Evolutionary conservation across 2,113 vertebrate genomes (phyloP).

Genomic region (Myrmecobius fasciatus): DNA sequence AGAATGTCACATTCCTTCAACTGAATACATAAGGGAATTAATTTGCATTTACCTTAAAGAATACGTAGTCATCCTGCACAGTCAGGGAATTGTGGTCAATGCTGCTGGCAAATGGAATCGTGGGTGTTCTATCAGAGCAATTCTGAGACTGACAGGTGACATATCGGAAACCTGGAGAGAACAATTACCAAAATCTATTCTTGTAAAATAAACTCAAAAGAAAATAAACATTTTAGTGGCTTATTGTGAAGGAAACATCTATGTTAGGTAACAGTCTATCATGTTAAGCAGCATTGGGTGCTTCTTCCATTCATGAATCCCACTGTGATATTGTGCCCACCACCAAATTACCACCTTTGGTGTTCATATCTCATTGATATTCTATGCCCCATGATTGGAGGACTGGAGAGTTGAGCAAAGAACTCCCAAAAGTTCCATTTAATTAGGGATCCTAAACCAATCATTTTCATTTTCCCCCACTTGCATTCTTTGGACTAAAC

Average conservation of each 20-base stretch:
- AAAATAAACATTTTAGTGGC: slow-evolving; percentile 59
- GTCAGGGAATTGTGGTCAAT: slow-evolving; percentile 92
- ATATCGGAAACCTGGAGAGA: slow-evolving; percentile 89
- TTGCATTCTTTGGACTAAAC: not conserved
- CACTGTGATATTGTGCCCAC: not conserved
- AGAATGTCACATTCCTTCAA: not conserved
- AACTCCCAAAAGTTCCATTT: not conserved
- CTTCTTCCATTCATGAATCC: not conserved
- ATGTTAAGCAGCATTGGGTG: not conserved
- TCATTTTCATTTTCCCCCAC: not conserved
- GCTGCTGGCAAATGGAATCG: slow-evolving; percentile 87
- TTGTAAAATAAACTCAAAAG: slow-evolving; percentile 57
- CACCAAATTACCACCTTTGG: no score
- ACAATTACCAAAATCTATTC: slow-evolving; percentile 52
- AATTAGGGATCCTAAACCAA: not conserved
- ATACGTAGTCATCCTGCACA: slow-evolving; percentile 95
- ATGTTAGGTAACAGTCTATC: not conserved
- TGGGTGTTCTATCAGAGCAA: slow-evolving; percentile 90
- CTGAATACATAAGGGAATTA: not conserved
- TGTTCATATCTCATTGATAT: not conserved
- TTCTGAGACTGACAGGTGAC: slow-evolving; percentile 93
- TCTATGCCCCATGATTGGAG: not conserved
- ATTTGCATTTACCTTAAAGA: slow-evolving; percentile 91
- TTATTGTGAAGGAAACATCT: slow-evolving; percentile 39
- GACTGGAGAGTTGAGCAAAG: not conserved